Evolutionary conservation across 2,113 vertebrate genomes (phyloP).

Genomic region (Psilopogon haemacephalus): DNA sequence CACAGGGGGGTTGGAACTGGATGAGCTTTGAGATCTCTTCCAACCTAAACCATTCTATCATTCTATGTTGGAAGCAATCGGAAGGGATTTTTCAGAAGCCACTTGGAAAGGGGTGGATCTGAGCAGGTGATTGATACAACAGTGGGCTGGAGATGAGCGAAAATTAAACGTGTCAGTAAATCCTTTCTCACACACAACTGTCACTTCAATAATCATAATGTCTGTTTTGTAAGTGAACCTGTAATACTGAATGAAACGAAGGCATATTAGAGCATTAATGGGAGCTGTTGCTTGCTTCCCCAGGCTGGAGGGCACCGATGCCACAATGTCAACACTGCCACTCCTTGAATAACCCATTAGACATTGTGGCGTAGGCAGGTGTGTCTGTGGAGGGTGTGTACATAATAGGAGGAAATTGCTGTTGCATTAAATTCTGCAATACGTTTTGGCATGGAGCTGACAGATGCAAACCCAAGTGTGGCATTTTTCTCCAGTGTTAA

Average conservation of each 20-base stretch:
- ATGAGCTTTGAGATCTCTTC: too few relatives aligned
- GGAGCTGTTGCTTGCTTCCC: not conserved
- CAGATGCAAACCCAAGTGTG: not conserved
- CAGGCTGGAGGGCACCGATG: not conserved
- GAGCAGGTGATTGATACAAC: not conserved
- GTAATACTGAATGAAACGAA: not conserved
- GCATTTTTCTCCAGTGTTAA: not conserved
- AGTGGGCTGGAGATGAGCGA: not conserved
- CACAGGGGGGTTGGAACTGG: too few relatives aligned
- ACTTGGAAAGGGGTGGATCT: not conserved
- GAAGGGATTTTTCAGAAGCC: not conserved
- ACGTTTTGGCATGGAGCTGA: not conserved
- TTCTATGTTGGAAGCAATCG: not conserved
- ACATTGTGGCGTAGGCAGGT: not conserved
- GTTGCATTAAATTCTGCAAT: not conserved
- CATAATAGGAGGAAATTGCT: not conserved
- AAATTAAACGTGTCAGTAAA: not conserved
- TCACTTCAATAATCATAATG: not conserved
- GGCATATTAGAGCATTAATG: not conserved
- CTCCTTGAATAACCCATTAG: not conserved
- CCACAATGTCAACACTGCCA: not conserved
- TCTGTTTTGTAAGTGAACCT: not conserved
- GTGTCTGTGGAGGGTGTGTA: not conserved
- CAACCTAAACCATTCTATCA: too few relatives aligned
- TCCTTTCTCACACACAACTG: not conserved